Evolutionary conservation across 1,140 invertebrate species (phyloP).

Genomic region (Sycobia sp.): DNA sequence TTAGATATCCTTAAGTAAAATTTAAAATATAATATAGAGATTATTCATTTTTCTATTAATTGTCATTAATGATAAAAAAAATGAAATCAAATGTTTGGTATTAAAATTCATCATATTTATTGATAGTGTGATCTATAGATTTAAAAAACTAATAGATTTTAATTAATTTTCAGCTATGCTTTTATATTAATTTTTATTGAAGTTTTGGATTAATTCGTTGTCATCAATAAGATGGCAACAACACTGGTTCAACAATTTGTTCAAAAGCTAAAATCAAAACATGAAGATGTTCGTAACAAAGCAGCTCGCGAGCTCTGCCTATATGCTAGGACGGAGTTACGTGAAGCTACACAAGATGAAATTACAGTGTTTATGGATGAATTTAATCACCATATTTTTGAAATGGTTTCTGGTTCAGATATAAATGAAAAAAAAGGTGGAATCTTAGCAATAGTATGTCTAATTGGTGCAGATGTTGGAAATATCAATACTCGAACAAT

Average conservation of each 20-base stretch:
- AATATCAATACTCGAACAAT: slow-evolving; percentile 89
- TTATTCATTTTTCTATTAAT: not conserved
- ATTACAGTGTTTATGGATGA: slow-evolving; percentile 90
- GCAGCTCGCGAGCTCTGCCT: slow-evolving; percentile 86
- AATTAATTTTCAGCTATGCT: slow-evolving; percentile 16
- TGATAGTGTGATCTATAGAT: too few relatives aligned
- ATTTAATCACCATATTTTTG: slow-evolving; percentile 94
- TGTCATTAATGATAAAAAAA: not conserved
- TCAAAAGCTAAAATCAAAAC: slow-evolving; percentile 83
- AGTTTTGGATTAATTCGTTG: slow-evolving; percentile 15
- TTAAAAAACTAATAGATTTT: too few relatives aligned
- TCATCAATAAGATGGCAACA: slow-evolving; percentile 61
- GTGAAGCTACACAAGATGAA: slow-evolving; percentile 91
- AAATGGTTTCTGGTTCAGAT: slow-evolving; percentile 92
- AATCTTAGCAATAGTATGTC: slow-evolving; percentile 90
- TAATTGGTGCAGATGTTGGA: slow-evolving; percentile 90
- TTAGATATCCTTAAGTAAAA: too few relatives aligned
- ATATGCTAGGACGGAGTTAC: slow-evolving; percentile 89
- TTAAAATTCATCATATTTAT: too few relatives aligned
- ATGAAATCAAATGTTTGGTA: too few relatives aligned
- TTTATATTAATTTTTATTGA: not conserved
- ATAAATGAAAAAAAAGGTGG: slow-evolving; percentile 95
- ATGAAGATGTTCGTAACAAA: slow-evolving; percentile 82
- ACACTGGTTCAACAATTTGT: slow-evolving; percentile 80
- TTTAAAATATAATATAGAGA: too few relatives aligned